These are phyloP conservation scores for Battus philenor DNA, from an alignment of 1,140 invertebrate genomes.

Conservation along the genomic window DNA sequence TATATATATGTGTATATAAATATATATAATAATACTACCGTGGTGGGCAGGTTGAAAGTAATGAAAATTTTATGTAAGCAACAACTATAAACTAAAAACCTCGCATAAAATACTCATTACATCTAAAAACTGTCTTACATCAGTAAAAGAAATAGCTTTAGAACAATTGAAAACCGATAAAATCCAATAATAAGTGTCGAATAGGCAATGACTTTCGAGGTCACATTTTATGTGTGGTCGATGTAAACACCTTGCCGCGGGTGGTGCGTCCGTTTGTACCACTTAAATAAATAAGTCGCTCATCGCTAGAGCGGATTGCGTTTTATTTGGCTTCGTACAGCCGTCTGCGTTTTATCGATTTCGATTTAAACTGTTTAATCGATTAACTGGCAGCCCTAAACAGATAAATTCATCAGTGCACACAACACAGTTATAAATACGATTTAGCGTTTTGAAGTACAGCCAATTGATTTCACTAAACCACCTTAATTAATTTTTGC, in stretches of 20 bases:
- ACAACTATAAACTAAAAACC: constrained; percentile 1
- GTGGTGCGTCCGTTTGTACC: constrained; percentile 34
- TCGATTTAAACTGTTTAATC: constrained; percentile 19
- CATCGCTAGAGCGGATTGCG: constrained; percentile 31
- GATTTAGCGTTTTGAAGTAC: background rate
- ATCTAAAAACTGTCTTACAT: constrained; percentile 18
- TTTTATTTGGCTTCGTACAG: constrained; percentile 50
- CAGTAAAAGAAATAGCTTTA: constrained; percentile 17
- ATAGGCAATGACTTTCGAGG: constrained; percentile 28
- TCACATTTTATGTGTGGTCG: constrained; percentile 55
- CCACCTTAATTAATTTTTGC: no score
- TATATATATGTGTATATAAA: no score
- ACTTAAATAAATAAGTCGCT: constrained; percentile 57
- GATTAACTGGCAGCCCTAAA: constrained; percentile 31
- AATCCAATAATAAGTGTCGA: constrained; percentile 33
- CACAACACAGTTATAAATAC: background rate
- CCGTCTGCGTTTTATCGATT: constrained; percentile 35
- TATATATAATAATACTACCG: no score
- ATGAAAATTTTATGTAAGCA: background rate
- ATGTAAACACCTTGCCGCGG: constrained; percentile 26
- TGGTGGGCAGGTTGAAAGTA: background rate
- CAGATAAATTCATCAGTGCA: constrained; percentile 52
- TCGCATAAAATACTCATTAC: background rate
- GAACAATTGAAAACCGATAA: constrained; percentile 33
- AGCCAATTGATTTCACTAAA: no score